Evolutionary conservation across 2,888 invertebrate genomes (phyloP), one percentile per base, ranked within the genome.

Genomic region (Lasius fuliginosus): DNA sequence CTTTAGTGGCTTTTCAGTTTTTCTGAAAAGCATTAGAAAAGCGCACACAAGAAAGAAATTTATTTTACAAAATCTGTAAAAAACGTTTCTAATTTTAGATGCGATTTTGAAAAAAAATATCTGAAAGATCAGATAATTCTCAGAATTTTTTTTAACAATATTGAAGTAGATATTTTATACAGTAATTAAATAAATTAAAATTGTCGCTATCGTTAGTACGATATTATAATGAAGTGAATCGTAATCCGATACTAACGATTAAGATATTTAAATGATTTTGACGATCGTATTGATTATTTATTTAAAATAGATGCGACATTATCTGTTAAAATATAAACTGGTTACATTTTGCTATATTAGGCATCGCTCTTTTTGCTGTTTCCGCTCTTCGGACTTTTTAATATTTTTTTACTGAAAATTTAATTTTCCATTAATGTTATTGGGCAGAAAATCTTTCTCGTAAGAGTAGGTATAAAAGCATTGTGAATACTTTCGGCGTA

Each of bases 281-380:
- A 74, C 46, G n/a, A 33, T 75, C 18, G 46, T 9, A 49, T 15
- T 9, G 46, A 62, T 62, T 62, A 46, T 75, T 75, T 64, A 64
- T 75, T 60, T 42, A 62, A 46, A 23, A 53, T 8, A 73, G 23
- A 58, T 64, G 46, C 62, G 23, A 23, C 62, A 62, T 62, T 33
- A 75, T 33, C 75, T 75, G 62, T 75, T 75, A 75, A 62, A 75
- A 64, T 46, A 33, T n/a, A 46, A 64, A 75, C 46, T 49, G 33
- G 15, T 75, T 36, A 49, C 18, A 27, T 60, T 56, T 1, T 3
- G 58, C 36, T 36, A 36, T 5, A 36, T 36, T 6, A 36, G 36
- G 6, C 60, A 27, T 42, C 30, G 27, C 4, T 60, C 18, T 27
- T 73, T 56, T 33, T 11, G 18, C 15, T n/a, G 56, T 27, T 33